Evolutionary conservation across 2,797 vertebrate genomes (phyloP), one percentile per base, ranked within the genome.

Genomic region (Chelonia mydas): DNA sequence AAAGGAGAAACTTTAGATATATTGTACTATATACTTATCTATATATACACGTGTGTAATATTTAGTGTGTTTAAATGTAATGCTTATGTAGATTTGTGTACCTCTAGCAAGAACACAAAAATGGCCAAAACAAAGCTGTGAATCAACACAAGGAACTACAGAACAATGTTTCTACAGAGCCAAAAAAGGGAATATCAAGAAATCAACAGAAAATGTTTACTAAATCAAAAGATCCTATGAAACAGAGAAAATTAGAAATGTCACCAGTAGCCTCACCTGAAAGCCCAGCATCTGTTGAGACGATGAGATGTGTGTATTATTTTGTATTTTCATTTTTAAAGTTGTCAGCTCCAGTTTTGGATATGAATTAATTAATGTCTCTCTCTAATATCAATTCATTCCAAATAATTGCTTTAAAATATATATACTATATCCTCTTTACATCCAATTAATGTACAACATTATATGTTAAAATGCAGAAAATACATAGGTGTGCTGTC

Each of bases 231-330:
- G 79, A 82, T 19, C 47, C 74, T 80, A 10, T 65, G 51, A 79
- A 54, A 41, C 89, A 93, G 31, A 65, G 83, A 93, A 95, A 97
- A 95, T 79, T 76, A 49, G 89, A 97, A 76, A 78, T 87, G 77
- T 92, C 94, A n/a, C 97, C 97, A 8, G 17, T 54, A 2, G 82
- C 90, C 49, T 95, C 92, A 53, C 31, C 95, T 87, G 97, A 91
- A 83, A 98, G 97, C 84, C 88, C 98, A 92, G 96, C 96, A 50
- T 98, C 98, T 51, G 89, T 98, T 37, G 99, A 99, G 96, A 98
- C 93, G 49, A 98, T 99, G 98, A 99, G 99, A 99, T 97, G 99
- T 99, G 98, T 98, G 99, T 98, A 65, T 97, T 95, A 65, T 13
- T 76, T 84, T 9, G 41, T 95, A 87, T 78, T 87, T 53, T 82